phyloP scores from a whole-genome alignment of 2,797 vertebrate species.

The Salmo trutta region DNA sequence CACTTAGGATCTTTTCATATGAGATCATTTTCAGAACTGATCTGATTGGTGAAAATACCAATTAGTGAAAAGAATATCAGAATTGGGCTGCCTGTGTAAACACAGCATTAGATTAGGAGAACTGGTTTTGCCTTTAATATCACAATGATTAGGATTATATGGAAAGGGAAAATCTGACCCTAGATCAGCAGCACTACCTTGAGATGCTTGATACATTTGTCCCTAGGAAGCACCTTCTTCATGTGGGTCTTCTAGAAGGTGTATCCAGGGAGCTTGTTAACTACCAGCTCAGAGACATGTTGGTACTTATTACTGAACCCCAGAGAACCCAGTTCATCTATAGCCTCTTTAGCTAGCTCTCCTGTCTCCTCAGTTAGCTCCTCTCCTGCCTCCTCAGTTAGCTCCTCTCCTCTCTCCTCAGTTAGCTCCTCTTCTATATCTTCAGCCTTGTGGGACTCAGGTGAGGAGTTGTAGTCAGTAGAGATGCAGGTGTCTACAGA shows the following conservation, averaged over 20 bases:
- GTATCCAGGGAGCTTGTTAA: constrained; percentile 87
- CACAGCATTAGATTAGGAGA: too few relatives aligned
- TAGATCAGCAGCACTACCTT: too few relatives aligned
- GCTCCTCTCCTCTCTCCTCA: constrained; percentile 33
- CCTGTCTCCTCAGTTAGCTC: constrained; percentile 54
- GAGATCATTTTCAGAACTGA: too few relatives aligned
- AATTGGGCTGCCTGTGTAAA: too few relatives aligned
- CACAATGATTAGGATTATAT: too few relatives aligned
- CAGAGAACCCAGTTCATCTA: constrained; percentile 73
- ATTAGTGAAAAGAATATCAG: too few relatives aligned
- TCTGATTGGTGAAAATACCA: too few relatives aligned
- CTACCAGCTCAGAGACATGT: constrained; percentile 82
- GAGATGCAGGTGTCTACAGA: constrained; percentile 64
- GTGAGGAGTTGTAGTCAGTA: constrained; percentile 57
- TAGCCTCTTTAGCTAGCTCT: constrained; percentile 49
- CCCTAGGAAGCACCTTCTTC: neutral
- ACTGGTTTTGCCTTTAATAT: too few relatives aligned
- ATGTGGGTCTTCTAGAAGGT: constrained; percentile 76
- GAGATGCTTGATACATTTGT: too few relatives aligned
- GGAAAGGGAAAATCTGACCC: too few relatives aligned
- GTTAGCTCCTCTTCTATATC: constrained; percentile 48
- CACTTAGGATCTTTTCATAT: too few relatives aligned
- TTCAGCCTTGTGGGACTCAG: constrained; percentile 54
- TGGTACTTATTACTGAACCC: constrained; percentile 57
- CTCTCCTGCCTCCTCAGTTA: constrained; percentile 8